These are phyloP conservation scores for Nomada hirtipes DNA, from an alignment of 2,888 invertebrate genomes.

Conservation along the genomic window DNA sequence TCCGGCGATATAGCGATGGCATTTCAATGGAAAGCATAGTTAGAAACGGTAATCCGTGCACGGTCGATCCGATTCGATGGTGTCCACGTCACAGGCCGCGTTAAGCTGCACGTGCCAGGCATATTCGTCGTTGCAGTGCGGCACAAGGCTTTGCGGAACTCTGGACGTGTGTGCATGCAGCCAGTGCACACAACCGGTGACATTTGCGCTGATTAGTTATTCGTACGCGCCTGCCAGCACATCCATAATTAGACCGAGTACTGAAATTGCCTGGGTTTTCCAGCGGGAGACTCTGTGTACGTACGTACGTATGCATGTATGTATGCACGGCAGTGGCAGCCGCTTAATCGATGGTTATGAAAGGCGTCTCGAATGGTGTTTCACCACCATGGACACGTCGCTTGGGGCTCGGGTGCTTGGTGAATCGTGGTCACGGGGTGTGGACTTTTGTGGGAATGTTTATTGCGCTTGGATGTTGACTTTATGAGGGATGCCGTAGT, in stretches of 20 bases:
- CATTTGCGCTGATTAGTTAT: conserved; percentile 69
- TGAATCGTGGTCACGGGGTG: background rate
- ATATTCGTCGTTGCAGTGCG: conserved; percentile 28
- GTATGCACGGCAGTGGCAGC: background rate
- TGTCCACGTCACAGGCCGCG: conserved; percentile 25
- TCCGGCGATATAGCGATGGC: background rate
- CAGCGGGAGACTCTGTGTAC: background rate
- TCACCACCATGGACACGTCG: background rate
- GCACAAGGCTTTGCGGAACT: conserved; percentile 22
- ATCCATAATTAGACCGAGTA: conserved; percentile 47
- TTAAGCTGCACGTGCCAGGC: conserved; percentile 41
- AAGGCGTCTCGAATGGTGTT: conserved; percentile 8
- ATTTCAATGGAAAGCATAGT: conserved; percentile 54
- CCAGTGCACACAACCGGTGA: conserved; percentile 53
- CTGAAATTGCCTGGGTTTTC: conserved; percentile 49
- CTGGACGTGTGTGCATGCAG: conserved; percentile 24
- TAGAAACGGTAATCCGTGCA: conserved; percentile 49
- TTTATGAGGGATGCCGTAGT: background rate
- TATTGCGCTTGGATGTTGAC: background rate
- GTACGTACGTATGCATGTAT: too few relatives aligned
- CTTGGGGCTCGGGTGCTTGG: background rate
- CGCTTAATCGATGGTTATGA: background rate
- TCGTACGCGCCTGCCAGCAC: conserved; percentile 49
- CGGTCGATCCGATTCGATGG: conserved; percentile 30
- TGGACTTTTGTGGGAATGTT: background rate